phyloP scores from a whole-genome alignment of 2,888 invertebrate species.

The Euclidia mi region DNA sequence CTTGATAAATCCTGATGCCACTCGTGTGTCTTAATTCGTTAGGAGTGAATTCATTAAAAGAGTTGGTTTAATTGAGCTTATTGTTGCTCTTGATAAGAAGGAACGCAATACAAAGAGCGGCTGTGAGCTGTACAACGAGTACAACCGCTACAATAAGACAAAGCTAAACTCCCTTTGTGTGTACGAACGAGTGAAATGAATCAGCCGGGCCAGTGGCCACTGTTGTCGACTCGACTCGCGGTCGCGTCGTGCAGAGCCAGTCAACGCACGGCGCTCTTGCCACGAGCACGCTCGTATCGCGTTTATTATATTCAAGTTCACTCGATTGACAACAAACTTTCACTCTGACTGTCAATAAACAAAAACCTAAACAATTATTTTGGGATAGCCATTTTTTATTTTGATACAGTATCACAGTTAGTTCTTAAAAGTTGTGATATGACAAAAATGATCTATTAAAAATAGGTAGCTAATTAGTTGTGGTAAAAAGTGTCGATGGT shows the following conservation, averaged over 20 bases:
- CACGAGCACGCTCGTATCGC: constrained; percentile 20
- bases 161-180: constrained; percentile 41
- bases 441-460: not conserved
- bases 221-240: constrained; percentile 18
- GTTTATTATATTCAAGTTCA: constrained; percentile 11
- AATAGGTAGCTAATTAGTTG: constrained; percentile 35
- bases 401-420: not conserved
- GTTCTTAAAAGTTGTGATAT: not conserved
- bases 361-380: constrained; percentile 3
- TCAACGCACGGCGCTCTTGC: constrained; percentile 35
- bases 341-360: constrained; percentile 47
- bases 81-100: constrained; percentile 53
- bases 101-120: constrained; percentile 32
- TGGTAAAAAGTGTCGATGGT: constrained; percentile 30
- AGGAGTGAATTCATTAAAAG: not conserved
- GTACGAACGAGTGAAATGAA: constrained; percentile 35
- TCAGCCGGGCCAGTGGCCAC: constrained; percentile 41
- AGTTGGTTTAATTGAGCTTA: constrained; percentile 36
- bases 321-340: constrained; percentile 52
- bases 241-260: constrained; percentile 17
- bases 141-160: constrained; percentile 31
- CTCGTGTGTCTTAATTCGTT: not conserved
- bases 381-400: constrained; percentile 1
- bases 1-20: no score
- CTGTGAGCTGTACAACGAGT: constrained; percentile 20